Percentiles rank a stretch among this genome's conserved stretches.
Evolutionary conservation across 2,113 vertebrate genomes (phyloP).

Genomic region (Brienomyrus brachyistius): DNA sequence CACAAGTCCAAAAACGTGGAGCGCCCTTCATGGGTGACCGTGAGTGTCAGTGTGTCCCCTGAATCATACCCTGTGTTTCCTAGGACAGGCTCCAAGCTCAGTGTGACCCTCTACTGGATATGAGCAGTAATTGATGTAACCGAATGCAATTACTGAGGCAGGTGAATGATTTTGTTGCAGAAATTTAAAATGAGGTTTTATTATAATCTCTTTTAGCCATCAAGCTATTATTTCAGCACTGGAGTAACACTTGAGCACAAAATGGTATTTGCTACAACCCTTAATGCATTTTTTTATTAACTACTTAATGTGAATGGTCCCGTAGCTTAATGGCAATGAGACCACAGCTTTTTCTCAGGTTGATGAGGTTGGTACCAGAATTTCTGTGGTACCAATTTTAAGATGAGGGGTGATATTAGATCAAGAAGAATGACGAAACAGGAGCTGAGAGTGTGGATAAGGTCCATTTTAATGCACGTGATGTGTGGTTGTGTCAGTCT

Average conservation of each 20-base stretch:
- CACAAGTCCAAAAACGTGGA: not conserved
- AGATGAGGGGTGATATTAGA: not conserved
- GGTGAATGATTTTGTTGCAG: not conserved
- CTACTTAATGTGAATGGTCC: too few species aligned
- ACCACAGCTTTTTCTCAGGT: not conserved
- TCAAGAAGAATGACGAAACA: not conserved
- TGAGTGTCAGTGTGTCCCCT: not conserved
- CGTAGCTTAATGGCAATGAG: not conserved
- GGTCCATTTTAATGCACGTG: not conserved
- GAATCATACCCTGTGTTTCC: not conserved
- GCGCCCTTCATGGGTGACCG: not conserved
- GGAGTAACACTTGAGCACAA: not conserved
- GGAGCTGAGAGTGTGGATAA: not conserved
- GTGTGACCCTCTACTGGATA: not conserved
- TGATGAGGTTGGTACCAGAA: not conserved
- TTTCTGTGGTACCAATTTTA: not conserved
- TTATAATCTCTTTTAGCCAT: not conserved
- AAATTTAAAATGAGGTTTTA: not conserved
- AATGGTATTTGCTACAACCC: not conserved
- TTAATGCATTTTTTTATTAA: not conserved
- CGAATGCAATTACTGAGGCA: not conserved
- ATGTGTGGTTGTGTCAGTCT: not conserved
- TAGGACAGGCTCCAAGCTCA: not conserved
- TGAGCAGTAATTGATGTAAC: not conserved
- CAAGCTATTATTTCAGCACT: not conserved